Conservation (phyloP, 2,888 invertebrate species). For the Torymus tubicola region DNA sequence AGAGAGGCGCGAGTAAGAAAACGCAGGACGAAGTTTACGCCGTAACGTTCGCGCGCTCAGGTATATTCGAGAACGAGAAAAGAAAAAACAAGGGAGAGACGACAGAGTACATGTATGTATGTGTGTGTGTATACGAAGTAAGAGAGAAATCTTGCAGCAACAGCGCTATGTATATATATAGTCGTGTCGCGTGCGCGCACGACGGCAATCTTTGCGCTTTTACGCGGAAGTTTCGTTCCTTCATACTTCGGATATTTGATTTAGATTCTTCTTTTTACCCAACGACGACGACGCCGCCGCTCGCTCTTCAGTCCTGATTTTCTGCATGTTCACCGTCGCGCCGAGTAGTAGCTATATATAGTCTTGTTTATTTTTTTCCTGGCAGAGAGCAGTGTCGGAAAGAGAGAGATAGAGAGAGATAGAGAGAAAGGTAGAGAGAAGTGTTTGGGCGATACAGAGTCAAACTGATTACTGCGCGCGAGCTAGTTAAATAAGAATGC, state of each 20-base stretch:
- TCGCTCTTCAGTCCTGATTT: neutral
- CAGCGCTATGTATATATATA: too few relatives aligned
- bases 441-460: constrained; percentile 9
- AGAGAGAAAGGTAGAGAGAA: too few relatives aligned
- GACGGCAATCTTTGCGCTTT: constrained; percentile 45
- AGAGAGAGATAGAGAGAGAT: neutral
- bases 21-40: constrained; percentile 13
- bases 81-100: neutral
- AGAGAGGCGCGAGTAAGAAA: too few relatives aligned
- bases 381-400: neutral
- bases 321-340: neutral
- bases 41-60: neutral
- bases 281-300: too few relatives aligned
- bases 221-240: constrained; percentile 45
- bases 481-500: constrained; percentile 1
- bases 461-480: constrained; percentile 17
- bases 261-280: constrained; percentile 25
- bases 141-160: neutral
- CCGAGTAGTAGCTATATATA: neutral
- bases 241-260: constrained; percentile 49
- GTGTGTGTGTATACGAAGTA: neutral
- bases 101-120: neutral
- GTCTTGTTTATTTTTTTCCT: neutral
- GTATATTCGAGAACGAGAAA: neutral
- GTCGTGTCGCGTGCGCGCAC: neutral